Percentiles rank a stretch among this genome's conserved stretches.
Evolutionary conservation across 2,888 invertebrate species (phyloP).

Genomic region (Drosophila differens): DNA sequence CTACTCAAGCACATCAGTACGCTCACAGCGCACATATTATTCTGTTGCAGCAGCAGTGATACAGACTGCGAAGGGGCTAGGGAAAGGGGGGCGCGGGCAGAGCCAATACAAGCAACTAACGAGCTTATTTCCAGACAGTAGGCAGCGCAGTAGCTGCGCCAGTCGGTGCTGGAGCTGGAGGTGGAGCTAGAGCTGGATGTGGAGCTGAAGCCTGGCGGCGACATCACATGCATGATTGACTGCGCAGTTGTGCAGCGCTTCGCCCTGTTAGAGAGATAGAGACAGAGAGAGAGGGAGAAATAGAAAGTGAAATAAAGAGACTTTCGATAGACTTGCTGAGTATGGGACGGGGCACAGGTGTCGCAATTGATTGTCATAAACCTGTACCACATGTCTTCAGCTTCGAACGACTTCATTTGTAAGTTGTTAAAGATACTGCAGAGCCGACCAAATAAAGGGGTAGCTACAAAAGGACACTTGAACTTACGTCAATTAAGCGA

Average conservation of each 20-base stretch:
- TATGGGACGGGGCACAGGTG: constrained; percentile 53
- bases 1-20: constrained; percentile 72
- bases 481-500: constrained; percentile 62
- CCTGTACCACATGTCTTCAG: constrained; percentile 61
- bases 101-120: constrained; percentile 80
- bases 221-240: constrained; percentile 81
- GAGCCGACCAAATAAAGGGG: not conserved
- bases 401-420: constrained; percentile 62
- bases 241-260: constrained; percentile 76
- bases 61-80: constrained; percentile 2
- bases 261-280: constrained; percentile 11
- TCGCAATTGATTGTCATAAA: constrained; percentile 74
- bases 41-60: constrained; percentile 67
- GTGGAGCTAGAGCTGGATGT: constrained; percentile 10
- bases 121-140: constrained; percentile 79
- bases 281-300: not conserved
- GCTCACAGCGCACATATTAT: constrained; percentile 73
- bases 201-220: constrained; percentile 71
- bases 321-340: constrained; percentile 7
- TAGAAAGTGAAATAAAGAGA: constrained; percentile 7
- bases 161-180: not conserved
- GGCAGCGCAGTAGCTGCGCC: constrained; percentile 49
- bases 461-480: constrained; percentile 25
- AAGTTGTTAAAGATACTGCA: constrained; percentile 46
- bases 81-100: constrained; percentile 30